Evolutionary conservation across 53 echinoderm and acorn worm species (phyloP), one percentile per base, ranked within the genome.

Genomic region (Crossaster papposus): DNA sequence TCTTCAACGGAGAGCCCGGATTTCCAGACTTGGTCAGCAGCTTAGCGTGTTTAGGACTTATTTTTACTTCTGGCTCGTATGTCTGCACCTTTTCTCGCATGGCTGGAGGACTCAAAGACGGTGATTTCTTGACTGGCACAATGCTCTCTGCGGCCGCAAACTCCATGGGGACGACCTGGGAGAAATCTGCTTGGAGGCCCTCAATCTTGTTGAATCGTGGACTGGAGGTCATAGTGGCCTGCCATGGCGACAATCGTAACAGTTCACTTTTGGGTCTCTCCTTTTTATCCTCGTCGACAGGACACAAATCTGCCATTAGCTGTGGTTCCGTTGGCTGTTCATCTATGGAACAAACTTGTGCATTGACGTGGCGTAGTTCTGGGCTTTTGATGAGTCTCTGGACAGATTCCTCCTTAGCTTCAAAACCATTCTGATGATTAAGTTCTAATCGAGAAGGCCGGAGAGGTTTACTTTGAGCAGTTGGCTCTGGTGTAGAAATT

Each of bases 31-130:
- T 85, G 32, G 85, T 72, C 31, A 85, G 85, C 53, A 85, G 34
- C 85, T 85, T 85, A 17, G 85, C 85, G 28, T 15, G 65, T 33
- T 85, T 85, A 8, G 85, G 85, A 71, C 85, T 85, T 32, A 54
- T 72, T 73, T 85, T 44, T 72, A 85, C 33, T 85, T 85, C 73
- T 4, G 85, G 85, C 53, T 71, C 51, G 37, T 51, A 83, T 14
- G 85, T 85, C 32, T 73, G 29, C 54, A 85, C 85, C 52, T 52
- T 72, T 17, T 14, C 85, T 72, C 52, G 85, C 85, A 85, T 72
- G 51, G 50, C 85, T 54, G 85, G 53, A 18, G 85, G 72, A 20
- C 38, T 73, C 24, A 85, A 22, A 17, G 30, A n/a, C 31, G 4
- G 72, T 28, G 85, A 73, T 51, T 72, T 51, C 85, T 85, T 72